Conservation (phyloP, 2,888 invertebrate species). For the Trissolcus brochymenae region DNA sequence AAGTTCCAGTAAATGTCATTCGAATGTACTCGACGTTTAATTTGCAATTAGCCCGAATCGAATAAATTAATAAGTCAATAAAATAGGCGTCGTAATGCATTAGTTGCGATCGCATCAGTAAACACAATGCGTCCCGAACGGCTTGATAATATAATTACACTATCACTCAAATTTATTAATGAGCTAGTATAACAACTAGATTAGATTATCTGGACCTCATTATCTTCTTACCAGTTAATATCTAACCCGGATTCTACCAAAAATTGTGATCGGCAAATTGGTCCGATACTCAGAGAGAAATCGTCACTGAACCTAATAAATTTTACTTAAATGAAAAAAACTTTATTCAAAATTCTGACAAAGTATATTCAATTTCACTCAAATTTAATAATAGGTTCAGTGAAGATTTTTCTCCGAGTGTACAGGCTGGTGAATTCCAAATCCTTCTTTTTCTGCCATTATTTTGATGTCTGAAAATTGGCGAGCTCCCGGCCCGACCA, state of each 20-base stretch:
- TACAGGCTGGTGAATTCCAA: background rate
- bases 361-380: too few relatives aligned
- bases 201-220: conserved; percentile 35
- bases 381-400: too few relatives aligned
- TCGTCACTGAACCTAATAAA: too few relatives aligned
- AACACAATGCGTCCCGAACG: conserved; percentile 34
- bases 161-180: conserved; percentile 47
- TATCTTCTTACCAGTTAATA: conserved; percentile 28
- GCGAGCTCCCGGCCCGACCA: conserved; percentile 23
- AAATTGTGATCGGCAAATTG: too few relatives aligned
- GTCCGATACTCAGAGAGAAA: too few relatives aligned
- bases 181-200: conserved; percentile 43
- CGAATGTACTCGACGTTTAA: too few relatives aligned
- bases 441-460: conserved; percentile 13
- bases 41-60: conserved; percentile 8
- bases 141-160: conserved; percentile 47
- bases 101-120: conserved; percentile 29
- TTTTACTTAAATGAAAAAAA: too few relatives aligned
- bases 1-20: too few relatives aligned
- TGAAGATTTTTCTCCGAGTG: too few relatives aligned
- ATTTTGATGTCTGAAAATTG: conserved; percentile 38
- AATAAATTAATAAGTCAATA: conserved; percentile 40
- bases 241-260: background rate
- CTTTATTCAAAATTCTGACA: too few relatives aligned
- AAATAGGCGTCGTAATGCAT: conserved; percentile 21